Conservation (phyloP, 1,140 invertebrate species). For the Pogonomyrmex barbatus region DNA sequence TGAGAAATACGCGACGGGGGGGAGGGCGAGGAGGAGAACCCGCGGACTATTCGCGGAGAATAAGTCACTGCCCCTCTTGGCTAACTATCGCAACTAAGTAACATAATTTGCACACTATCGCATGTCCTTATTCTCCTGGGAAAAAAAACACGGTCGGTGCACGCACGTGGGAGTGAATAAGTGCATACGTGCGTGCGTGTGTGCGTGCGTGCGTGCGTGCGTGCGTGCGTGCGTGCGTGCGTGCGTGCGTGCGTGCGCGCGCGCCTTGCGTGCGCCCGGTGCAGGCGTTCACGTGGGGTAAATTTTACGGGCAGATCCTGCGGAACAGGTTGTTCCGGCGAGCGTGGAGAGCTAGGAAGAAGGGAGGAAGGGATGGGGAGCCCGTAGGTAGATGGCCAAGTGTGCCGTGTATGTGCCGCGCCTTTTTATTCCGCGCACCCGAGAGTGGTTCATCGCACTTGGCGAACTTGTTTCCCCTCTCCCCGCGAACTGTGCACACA, state of each 20-base stretch:
- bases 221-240: background rate
- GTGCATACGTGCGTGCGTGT: background rate
- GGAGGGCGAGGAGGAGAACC: background rate
- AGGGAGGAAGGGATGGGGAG: constrained; percentile 45
- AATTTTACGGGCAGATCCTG: constrained; percentile 70
- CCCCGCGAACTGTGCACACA: background rate
- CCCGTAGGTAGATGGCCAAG: constrained; percentile 46
- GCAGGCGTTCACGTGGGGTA: constrained; percentile 65
- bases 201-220: constrained; percentile 17
- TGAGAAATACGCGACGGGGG: background rate
- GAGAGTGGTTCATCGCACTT: constrained; percentile 70
- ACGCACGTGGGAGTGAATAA: background rate
- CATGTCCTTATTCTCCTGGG: constrained; percentile 52
- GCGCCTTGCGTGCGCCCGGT: constrained; percentile 53
- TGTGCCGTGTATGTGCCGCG: constrained; percentile 35
- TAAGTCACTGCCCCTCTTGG: background rate
- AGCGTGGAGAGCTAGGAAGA: constrained; percentile 51
- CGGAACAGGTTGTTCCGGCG: constrained; percentile 74
- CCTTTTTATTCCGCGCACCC: constrained; percentile 67
- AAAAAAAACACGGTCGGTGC: constrained; percentile 25
- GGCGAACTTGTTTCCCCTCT: constrained; percentile 55
- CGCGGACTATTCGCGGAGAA: constrained; percentile 10
- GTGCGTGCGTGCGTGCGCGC: constrained; percentile 11
- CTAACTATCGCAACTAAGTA: constrained; percentile 52
- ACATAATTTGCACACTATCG: constrained; percentile 65